These are phyloP conservation scores for Acanthisitta chloris DNA, from an alignment of 2,113 vertebrate species.

Conservation along the genomic window DNA sequence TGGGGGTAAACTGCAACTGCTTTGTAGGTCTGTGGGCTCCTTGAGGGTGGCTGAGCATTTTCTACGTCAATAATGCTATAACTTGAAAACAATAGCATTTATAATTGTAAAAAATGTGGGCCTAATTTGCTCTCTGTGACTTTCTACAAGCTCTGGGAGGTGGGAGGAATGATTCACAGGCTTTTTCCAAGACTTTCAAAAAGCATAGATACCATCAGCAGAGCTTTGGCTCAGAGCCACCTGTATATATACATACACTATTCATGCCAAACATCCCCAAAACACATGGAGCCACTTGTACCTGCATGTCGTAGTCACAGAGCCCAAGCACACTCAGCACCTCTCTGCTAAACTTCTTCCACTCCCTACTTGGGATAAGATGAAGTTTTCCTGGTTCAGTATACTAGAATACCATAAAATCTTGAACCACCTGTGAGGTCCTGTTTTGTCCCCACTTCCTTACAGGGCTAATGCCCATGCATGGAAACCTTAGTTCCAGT, in stretches of 20 bases:
- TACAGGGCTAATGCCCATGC: not conserved
- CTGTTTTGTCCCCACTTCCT: not conserved
- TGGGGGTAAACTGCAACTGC: not conserved
- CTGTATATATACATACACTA: fast-evolving
- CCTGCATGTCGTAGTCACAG: not conserved
- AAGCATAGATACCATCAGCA: not conserved
- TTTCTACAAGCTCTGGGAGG: not conserved
- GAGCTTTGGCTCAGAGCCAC: not conserved
- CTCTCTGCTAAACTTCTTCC: not conserved
- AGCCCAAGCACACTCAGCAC: fast-evolving
- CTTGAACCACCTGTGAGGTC: not conserved
- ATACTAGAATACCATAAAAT: not conserved
- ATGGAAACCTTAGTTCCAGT: not conserved
- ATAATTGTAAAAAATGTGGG: not conserved
- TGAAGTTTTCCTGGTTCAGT: not conserved
- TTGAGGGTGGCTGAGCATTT: not conserved
- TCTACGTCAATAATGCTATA: not conserved
- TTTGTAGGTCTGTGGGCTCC: not conserved
- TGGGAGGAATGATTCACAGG: not conserved
- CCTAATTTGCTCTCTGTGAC: not conserved
- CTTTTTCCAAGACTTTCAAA: not conserved
- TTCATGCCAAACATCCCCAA: not conserved
- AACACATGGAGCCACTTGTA: not conserved
- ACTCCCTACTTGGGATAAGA: not conserved
- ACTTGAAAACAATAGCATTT: not conserved